These are phyloP conservation scores for Semotilus atromaculatus DNA, from an alignment of 2,797 vertebrate species.

Conservation along the genomic window DNA sequence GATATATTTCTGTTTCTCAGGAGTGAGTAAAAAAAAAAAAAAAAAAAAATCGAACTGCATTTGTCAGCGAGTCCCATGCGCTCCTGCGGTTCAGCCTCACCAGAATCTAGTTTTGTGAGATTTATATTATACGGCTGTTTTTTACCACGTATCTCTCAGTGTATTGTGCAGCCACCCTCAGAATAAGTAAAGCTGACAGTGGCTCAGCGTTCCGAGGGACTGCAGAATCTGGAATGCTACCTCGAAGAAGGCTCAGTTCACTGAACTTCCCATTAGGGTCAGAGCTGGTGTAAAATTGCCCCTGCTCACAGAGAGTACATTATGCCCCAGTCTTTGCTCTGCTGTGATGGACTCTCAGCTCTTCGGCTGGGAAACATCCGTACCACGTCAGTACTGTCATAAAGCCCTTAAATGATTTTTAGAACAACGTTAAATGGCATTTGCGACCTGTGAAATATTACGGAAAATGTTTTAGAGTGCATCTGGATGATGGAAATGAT, in stretches of 20 bases:
- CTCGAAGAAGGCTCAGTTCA: constrained; percentile 46
- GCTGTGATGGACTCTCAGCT: constrained; percentile 20
- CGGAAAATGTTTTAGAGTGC: neutral
- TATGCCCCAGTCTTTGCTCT: constrained; percentile 17
- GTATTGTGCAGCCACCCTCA: constrained; percentile 50
- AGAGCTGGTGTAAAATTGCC: constrained; percentile 51
- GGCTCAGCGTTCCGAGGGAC: constrained; percentile 40
- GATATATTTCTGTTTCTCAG: constrained; percentile 4
- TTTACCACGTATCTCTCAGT: constrained; percentile 19
- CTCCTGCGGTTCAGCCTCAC: constrained; percentile 1
- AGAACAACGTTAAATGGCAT: neutral
- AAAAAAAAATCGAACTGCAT: neutral
- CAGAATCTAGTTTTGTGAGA: constrained; percentile 35
- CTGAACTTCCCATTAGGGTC: constrained; percentile 55
- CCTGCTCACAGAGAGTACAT: constrained; percentile 35
- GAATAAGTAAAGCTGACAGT: constrained; percentile 54
- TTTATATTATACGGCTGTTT: constrained; percentile 32
- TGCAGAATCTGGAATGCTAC: constrained; percentile 48
- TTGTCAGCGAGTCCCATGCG: neutral
- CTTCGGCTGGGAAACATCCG: neutral
- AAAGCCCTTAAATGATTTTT: neutral
- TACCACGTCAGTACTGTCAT: neutral
- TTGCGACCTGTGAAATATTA: neutral
- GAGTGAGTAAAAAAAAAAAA: neutral
- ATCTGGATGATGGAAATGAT: neutral